These are phyloP conservation scores for Strix uralensis DNA, from an alignment of 2,113 vertebrate genomes.

Conservation along the genomic window DNA sequence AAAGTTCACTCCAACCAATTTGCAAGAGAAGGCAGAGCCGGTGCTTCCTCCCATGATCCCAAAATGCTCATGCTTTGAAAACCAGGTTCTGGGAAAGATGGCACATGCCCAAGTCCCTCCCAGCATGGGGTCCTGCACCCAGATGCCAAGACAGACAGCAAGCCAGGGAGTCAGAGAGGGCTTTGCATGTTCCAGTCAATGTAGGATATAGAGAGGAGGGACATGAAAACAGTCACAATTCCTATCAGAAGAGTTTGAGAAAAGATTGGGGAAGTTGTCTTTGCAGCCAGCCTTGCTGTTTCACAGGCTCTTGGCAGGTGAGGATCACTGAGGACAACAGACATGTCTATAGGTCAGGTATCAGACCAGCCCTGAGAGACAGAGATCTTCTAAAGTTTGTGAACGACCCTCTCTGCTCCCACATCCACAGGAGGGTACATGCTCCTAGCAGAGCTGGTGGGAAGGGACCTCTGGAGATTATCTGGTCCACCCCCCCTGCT, in stretches of 20 bases:
- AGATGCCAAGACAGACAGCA: neutral
- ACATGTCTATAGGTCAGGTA: neutral
- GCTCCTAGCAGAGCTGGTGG: neutral
- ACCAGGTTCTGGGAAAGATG: neutral
- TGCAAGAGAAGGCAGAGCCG: neutral
- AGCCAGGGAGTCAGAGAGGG: accelerated
- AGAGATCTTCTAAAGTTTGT: neutral
- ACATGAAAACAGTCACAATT: neutral
- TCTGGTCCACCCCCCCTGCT: neutral
- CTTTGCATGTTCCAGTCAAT: neutral
- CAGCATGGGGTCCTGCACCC: neutral
- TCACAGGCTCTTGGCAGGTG: neutral
- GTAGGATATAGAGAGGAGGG: neutral
- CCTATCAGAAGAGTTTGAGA: neutral
- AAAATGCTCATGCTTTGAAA: neutral
- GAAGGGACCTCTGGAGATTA: neutral
- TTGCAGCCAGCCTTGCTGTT: neutral
- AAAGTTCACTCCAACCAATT: neutral
- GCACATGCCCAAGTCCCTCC: neutral
- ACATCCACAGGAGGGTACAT: neutral
- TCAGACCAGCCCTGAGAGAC: neutral
- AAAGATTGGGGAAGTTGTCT: neutral
- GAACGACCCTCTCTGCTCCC: neutral
- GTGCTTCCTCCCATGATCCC: neutral
- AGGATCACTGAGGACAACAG: neutral